These are phyloP conservation scores for Ophion ellenae DNA, from an alignment of 2,888 invertebrate genomes.

Conservation along the genomic window DNA sequence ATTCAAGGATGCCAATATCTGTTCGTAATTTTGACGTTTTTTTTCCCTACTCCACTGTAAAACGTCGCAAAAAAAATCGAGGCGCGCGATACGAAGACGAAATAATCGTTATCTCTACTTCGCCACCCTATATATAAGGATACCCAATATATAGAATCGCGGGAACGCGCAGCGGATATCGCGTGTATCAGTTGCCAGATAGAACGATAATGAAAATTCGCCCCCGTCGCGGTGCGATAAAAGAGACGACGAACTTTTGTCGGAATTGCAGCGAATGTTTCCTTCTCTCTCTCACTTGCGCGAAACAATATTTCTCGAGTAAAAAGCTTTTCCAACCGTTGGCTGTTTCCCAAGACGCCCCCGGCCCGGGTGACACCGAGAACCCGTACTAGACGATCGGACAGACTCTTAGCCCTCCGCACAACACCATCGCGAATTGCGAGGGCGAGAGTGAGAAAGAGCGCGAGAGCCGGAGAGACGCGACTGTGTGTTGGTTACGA, in stretches of 20 bases:
- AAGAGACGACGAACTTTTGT: constrained; percentile 15
- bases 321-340: constrained; percentile 19
- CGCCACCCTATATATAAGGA: background rate
- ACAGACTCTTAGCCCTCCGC: constrained; percentile 52
- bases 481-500: constrained; percentile 28
- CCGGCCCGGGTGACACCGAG: constrained; percentile 42
- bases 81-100: constrained; percentile 2
- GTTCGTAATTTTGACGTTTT: background rate
- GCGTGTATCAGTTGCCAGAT: constrained; percentile 5
- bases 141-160: background rate
- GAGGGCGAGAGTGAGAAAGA: constrained; percentile 11
- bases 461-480: constrained; percentile 23
- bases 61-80: background rate
- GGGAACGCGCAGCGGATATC: background rate
- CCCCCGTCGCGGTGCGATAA: constrained; percentile 6
- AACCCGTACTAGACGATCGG: constrained; percentile 57
- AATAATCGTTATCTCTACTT: constrained; percentile 51
- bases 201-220: constrained; percentile 35
- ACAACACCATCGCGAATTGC: constrained; percentile 8
- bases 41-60: background rate
- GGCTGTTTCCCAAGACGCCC: constrained; percentile 45
- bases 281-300: background rate
- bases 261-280: constrained; percentile 9
- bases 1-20: background rate
- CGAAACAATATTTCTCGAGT: constrained; percentile 3